Conservation (phyloP, 2,113 vertebrate genomes). For the Lepus americanus region DNA sequence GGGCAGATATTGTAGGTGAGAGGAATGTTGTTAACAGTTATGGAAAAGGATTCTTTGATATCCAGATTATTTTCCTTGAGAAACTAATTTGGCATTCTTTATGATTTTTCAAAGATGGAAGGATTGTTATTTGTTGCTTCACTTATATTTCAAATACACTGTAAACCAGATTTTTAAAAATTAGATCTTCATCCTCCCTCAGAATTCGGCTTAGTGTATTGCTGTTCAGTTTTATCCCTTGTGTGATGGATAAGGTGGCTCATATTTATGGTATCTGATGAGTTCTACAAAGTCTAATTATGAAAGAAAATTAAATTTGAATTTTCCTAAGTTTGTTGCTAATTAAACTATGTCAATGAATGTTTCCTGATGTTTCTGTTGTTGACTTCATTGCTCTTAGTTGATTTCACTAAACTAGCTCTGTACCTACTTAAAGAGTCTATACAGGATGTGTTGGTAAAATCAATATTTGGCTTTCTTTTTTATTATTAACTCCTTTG, state of each 20-base stretch:
- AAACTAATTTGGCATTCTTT: constrained; percentile 39
- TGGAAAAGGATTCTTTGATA: background rate
- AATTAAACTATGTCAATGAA: constrained; percentile 71
- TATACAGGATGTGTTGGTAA: constrained; percentile 14
- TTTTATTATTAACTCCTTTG: background rate
- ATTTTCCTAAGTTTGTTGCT: constrained; percentile 57
- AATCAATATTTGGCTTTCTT: constrained; percentile 65
- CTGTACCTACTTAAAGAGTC: constrained; percentile 29
- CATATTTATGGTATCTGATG: constrained; percentile 59
- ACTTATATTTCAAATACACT: constrained; percentile 66
- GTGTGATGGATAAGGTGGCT: constrained; percentile 53
- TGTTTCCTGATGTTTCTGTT: constrained; percentile 59
- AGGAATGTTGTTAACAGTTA: background rate
- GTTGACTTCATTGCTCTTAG: constrained; percentile 58
- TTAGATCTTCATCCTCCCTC: constrained; percentile 41
- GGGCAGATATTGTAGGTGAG: background rate
- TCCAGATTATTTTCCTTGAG: constrained; percentile 53
- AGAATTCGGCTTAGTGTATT: constrained; percentile 73
- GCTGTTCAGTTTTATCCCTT: constrained; percentile 60
- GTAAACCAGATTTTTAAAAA: constrained; percentile 48
- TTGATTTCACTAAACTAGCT: constrained; percentile 27
- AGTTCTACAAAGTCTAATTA: constrained; percentile 59
- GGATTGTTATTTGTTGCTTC: background rate
- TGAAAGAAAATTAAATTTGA: constrained; percentile 69
- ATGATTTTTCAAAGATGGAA: constrained; percentile 46